These are phyloP conservation scores for Xylota sylvarum DNA, from an alignment of 2,888 invertebrate genomes.

Conservation along the genomic window DNA sequence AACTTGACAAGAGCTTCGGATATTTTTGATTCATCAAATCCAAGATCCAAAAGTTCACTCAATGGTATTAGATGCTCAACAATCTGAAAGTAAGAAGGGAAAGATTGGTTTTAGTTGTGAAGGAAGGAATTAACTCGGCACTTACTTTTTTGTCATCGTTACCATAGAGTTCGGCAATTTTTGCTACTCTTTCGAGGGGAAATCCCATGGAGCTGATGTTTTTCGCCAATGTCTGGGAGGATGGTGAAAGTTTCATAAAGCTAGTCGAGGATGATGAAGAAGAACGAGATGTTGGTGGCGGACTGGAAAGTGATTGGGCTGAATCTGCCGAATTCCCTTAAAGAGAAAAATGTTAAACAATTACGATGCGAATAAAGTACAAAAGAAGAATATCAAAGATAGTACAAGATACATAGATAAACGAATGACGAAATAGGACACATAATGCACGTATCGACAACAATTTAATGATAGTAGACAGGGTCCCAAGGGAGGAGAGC, in stretches of 20 bases:
- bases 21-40: slow-evolving; percentile 91
- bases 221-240: slow-evolving; percentile 89
- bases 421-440: too few species aligned
- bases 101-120: slow-evolving; percentile 24
- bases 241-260: slow-evolving; percentile 84
- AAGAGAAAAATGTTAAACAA: not conserved
- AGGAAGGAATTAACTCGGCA: not conserved
- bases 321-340: slow-evolving; percentile 73
- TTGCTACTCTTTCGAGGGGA: slow-evolving; percentile 91
- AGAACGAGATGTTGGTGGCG: slow-evolving; percentile 40
- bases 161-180: slow-evolving; percentile 92
- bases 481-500: too few species aligned
- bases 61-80: slow-evolving; percentile 93
- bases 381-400: too few species aligned
- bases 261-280: slow-evolving; percentile 71
- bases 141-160: slow-evolving; percentile 93
- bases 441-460: too few species aligned
- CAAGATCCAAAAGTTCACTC: slow-evolving; percentile 92
- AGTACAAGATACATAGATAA: too few species aligned
- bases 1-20: slow-evolving; percentile 90
- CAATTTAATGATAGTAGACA: too few species aligned
- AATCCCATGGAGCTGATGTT: slow-evolving; percentile 96
- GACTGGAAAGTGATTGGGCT: slow-evolving; percentile 54
- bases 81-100: slow-evolving; percentile 87
- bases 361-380: too few species aligned